Conservation (phyloP, 2,113 vertebrate genomes). For the Danionella cerebrum region DNA sequence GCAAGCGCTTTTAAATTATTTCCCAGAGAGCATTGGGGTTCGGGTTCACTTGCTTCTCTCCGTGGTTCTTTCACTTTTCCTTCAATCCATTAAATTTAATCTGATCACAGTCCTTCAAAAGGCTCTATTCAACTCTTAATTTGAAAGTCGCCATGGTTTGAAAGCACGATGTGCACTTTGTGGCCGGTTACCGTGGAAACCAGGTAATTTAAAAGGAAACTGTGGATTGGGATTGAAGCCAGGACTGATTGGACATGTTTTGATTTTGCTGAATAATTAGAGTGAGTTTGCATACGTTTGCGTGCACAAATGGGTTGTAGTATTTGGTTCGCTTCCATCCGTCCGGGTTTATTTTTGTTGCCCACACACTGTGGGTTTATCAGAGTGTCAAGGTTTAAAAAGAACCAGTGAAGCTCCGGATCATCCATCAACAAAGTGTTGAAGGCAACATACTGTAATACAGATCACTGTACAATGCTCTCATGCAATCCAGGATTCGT, state of each 20-base stretch:
- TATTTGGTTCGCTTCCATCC: no score
- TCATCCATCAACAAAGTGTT: conserved; percentile 45
- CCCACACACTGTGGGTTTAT: conserved; percentile 34
- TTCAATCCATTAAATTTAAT: conserved; percentile 31
- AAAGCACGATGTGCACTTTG: conserved; percentile 46
- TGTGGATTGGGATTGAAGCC: conserved; percentile 5
- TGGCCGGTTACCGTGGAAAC: conserved; percentile 56
- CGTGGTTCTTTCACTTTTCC: conserved; percentile 15
- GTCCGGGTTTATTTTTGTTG: conserved; percentile 61
- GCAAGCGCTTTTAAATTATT: background rate
- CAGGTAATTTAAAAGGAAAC: conserved; percentile 47
- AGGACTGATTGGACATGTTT: conserved; percentile 33
- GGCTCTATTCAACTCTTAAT: conserved; percentile 47
- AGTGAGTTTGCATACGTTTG: conserved; percentile 5
- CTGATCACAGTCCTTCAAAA: conserved; percentile 41
- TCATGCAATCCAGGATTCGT: background rate
- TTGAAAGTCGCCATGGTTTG: conserved; percentile 52
- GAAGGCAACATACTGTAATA: conserved; percentile 31
- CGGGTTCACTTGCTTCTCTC: conserved; percentile 13
- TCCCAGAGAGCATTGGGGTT: background rate
- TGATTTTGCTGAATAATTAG: conserved; percentile 31
- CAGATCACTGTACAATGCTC: background rate
- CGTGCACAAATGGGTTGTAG: no score
- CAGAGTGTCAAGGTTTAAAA: conserved; percentile 40
- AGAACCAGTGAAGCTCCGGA: conserved; percentile 26